Conservation (phyloP, 2,888 invertebrate genomes). For the Ditylenchus weischeri region DNA sequence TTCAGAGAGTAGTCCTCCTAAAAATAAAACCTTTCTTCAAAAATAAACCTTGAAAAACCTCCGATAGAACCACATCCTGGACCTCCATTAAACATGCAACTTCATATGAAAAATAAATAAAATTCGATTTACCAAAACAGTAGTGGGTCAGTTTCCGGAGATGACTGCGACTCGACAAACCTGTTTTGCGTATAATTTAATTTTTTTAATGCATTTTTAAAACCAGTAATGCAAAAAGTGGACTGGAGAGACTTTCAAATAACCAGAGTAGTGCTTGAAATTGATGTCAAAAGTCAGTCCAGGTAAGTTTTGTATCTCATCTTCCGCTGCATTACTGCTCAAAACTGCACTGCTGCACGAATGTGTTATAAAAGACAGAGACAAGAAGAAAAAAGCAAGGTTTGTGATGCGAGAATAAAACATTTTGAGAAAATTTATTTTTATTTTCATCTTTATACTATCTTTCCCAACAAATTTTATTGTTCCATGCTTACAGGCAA, state of each 20-base stretch:
- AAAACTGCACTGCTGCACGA: too few species aligned
- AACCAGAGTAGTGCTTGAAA: conserved; percentile 55
- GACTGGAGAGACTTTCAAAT: conserved; percentile 58
- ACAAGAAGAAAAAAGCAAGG: too few species aligned
- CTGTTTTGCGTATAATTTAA: not conserved
- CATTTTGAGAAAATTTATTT: too few species aligned
- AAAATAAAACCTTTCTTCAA: not conserved
- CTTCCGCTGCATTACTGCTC: not conserved
- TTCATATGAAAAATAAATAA: too few species aligned
- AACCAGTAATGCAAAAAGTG: conserved; percentile 61
- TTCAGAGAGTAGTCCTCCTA: conserved; percentile 59
- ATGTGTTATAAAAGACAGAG: too few species aligned
- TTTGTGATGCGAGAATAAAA: too few species aligned
- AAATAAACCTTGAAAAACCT: conserved; percentile 41
- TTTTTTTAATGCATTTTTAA: not conserved
- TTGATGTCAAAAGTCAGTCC: conserved; percentile 46
- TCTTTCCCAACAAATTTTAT: too few species aligned
- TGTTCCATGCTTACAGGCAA: too few species aligned
- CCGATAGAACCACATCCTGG: conserved; percentile 60
- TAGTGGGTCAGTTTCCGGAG: conserved; percentile 46
- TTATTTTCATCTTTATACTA: too few species aligned
- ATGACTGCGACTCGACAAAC: conserved; percentile 53
- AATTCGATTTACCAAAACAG: conserved; percentile 45
- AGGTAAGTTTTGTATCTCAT: conserved; percentile 49
- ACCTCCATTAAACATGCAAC: conserved; percentile 38